phyloP scores from a whole-genome alignment of 2,797 vertebrate species.

The Centropyge bicolor region DNA sequence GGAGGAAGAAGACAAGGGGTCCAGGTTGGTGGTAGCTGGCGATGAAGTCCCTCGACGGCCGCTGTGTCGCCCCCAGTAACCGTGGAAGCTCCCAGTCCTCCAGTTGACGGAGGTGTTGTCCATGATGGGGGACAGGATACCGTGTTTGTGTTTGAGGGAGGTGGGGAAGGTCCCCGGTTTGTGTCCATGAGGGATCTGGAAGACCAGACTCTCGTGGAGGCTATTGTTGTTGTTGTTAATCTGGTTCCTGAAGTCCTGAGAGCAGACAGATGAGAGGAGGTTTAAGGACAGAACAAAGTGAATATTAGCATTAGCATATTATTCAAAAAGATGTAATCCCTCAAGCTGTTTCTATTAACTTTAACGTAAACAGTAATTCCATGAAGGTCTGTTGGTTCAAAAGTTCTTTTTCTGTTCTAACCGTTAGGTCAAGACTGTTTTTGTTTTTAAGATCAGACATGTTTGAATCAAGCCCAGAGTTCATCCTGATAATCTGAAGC shows the following conservation, averaged over 20 bases:
- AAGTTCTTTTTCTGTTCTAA: no score
- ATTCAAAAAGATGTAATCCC: no score
- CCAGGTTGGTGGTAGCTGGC: slow-evolving; percentile 61
- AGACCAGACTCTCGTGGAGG: slow-evolving; percentile 76
- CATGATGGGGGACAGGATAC: slow-evolving; percentile 47
- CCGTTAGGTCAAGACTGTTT: no score
- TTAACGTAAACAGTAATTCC: no score
- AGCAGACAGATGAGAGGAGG: not conserved
- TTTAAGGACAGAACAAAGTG: not conserved
- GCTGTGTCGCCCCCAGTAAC: slow-evolving; percentile 76
- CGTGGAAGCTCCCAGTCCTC: slow-evolving; percentile 91
- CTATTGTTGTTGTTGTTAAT: slow-evolving; percentile 74
- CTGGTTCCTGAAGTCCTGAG: slow-evolving; percentile 71
- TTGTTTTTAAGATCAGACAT: no score
- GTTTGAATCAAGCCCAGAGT: no score
- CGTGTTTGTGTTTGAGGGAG: slow-evolving; percentile 81
- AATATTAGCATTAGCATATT: no score
- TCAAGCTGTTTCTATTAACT: no score
- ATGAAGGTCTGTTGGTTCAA: no score
- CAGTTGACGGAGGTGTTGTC: slow-evolving; percentile 87
- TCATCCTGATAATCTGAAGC: no score
- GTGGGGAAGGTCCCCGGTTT: slow-evolving; percentile 92
- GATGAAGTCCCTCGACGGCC: slow-evolving; percentile 60
- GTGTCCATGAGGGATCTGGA: slow-evolving; percentile 89
- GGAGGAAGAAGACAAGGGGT: not conserved